A percentile compares a stretch with the other conserved stretches of the same genome.
Evolutionary conservation across 2,888 invertebrate species (phyloP).

Genomic region (Plagodis pulveraria): DNA sequence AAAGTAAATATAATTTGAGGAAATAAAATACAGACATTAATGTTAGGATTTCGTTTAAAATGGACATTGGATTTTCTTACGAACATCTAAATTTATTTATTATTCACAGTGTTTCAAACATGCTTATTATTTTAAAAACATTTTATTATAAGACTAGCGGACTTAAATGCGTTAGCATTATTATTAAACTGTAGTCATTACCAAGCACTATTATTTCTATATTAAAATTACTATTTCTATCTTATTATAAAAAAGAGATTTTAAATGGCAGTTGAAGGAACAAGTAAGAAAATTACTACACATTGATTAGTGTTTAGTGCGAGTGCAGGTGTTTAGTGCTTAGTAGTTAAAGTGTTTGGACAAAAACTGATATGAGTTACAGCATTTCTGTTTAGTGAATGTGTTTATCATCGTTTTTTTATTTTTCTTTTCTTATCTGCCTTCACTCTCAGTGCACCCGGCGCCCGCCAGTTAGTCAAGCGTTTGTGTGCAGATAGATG

Average conservation of each 20-base stretch:
- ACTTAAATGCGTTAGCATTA: slow-evolving; percentile 53
- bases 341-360: too few species aligned
- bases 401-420: too few species aligned
- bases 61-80: background rate
- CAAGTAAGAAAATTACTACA: background rate
- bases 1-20: background rate
- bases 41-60: background rate
- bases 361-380: too few species aligned
- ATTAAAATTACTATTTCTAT: slow-evolving; percentile 26
- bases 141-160: slow-evolving; percentile 72
- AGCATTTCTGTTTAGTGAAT: too few species aligned
- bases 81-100: slow-evolving; percentile 9
- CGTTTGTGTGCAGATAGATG: too few species aligned
- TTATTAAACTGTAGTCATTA: slow-evolving; percentile 33
- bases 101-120: slow-evolving; percentile 13
- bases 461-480: too few species aligned
- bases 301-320: too few species aligned
- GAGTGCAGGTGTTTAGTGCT: too few species aligned
- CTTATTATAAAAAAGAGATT: background rate
- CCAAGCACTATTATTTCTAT: slow-evolving; percentile 25
- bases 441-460: too few species aligned
- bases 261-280: slow-evolving; percentile 22
- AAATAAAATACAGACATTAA: background rate
- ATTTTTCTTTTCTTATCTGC: too few species aligned
- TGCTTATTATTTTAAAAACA: slow-evolving; percentile 15